Conservation (phyloP, 2,797 vertebrate genomes). For the Lagothrix lagotricha region DNA sequence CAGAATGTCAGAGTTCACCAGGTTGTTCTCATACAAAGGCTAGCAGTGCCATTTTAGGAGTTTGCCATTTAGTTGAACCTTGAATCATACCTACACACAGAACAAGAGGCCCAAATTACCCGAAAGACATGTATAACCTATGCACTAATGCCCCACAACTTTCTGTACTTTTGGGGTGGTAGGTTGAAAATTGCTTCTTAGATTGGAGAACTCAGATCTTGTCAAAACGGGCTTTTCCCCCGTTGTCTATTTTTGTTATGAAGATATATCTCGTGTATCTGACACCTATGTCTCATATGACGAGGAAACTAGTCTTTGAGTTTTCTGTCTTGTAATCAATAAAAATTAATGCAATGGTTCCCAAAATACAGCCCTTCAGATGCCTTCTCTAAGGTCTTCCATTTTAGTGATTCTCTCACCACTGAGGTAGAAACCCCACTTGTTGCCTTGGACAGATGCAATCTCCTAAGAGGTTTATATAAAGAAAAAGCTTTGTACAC, state of each 20-base stretch:
- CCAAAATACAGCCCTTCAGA: neutral
- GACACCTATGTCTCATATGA: neutral
- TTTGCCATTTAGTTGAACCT: neutral
- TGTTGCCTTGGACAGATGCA: neutral
- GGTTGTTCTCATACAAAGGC: neutral
- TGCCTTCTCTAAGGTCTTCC: neutral
- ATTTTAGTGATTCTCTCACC: neutral
- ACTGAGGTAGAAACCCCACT: neutral
- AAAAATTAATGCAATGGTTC: neutral
- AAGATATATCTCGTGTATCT: neutral
- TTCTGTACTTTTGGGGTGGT: neutral
- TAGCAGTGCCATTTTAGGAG: neutral
- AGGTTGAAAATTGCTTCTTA: slow-evolving; percentile 17
- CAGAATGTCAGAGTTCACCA: neutral
- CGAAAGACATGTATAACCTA: neutral
- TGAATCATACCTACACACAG: neutral
- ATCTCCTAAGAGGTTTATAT: neutral
- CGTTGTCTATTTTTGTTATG: neutral
- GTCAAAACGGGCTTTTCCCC: neutral
- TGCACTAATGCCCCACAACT: neutral
- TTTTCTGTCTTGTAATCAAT: neutral
- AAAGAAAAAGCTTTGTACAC: neutral
- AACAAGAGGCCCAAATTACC: neutral
- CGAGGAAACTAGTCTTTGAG: neutral
- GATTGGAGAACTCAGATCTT: neutral